phyloP scores from a whole-genome alignment of 2,113 vertebrate genomes.

The Psittacula cyanocephala region DNA sequence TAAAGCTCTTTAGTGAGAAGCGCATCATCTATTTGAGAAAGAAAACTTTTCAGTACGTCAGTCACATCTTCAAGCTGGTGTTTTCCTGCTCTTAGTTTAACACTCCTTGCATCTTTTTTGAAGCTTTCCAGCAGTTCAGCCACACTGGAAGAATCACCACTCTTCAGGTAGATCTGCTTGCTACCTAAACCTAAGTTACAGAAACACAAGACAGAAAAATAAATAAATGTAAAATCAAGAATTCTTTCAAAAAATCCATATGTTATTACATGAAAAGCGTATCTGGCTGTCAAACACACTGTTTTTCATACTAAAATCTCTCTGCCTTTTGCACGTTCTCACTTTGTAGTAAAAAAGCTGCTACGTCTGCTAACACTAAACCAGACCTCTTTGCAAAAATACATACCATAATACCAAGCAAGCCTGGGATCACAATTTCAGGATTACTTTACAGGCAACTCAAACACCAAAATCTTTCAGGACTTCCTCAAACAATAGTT shows the following conservation, averaged over 20 bases:
- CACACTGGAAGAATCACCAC: slow-evolving; percentile 78
- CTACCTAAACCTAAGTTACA: slow-evolving; percentile 84
- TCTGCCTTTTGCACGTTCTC: not conserved
- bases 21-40: slow-evolving; percentile 87
- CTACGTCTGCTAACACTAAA: not conserved
- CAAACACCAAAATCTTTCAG: not conserved
- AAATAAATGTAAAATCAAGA: not conserved
- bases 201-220: not conserved
- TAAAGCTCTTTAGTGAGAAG: slow-evolving; percentile 95
- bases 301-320: not conserved
- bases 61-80: slow-evolving; percentile 90
- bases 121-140: slow-evolving; percentile 85
- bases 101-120: slow-evolving; percentile 87
- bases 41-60: slow-evolving; percentile 86
- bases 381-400: not conserved
- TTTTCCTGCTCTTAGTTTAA: slow-evolving; percentile 88
- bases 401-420: not conserved
- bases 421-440: not conserved
- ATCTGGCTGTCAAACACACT: not conserved
- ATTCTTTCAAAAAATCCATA: not conserved
- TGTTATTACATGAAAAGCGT: not conserved
- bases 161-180: slow-evolving; percentile 86
- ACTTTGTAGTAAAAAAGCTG: not conserved
- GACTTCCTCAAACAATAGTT: not conserved
- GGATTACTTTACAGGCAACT: not conserved